Evolutionary conservation across 2,888 invertebrate genomes (phyloP).

Genomic region (Stenodera caucasica): DNA sequence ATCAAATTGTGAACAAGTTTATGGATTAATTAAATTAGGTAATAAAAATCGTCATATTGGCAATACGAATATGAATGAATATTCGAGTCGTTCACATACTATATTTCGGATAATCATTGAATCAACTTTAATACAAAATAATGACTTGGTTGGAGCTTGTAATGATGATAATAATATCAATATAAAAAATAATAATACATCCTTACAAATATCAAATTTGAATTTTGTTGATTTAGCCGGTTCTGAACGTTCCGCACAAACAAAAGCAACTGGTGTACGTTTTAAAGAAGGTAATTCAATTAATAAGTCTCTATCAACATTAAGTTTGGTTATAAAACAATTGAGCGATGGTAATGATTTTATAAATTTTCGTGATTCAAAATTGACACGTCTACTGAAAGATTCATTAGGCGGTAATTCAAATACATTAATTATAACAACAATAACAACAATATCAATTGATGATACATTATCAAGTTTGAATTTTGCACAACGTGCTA

Average conservation of each 20-base stretch:
- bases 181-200: constrained; percentile 51
- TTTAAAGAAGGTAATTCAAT: constrained; percentile 83
- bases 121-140: constrained; percentile 43
- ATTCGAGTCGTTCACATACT: constrained; percentile 86
- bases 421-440: constrained; percentile 83
- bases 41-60: constrained; percentile 72
- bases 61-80: constrained; percentile 85
- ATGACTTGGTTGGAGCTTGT: constrained; percentile 52
- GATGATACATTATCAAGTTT: constrained; percentile 75
- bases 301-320: constrained; percentile 72
- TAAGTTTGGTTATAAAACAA: constrained; percentile 81
- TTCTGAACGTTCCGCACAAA: constrained; percentile 80
- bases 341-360: constrained; percentile 66
- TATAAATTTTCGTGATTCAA: constrained; percentile 68
- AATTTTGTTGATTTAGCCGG: constrained; percentile 92
- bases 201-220: constrained; percentile 75
- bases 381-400: constrained; percentile 81
- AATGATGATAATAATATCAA: no score
- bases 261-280: constrained; percentile 74
- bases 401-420: constrained; percentile 88
- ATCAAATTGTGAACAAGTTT: constrained; percentile 64
- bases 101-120: constrained; percentile 71
- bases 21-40: constrained; percentile 64
- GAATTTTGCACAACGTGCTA: constrained; percentile 83
- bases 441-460: constrained; percentile 75